Conservation (phyloP, 2,797 vertebrate species). For the Gobio occitaniae region DNA sequence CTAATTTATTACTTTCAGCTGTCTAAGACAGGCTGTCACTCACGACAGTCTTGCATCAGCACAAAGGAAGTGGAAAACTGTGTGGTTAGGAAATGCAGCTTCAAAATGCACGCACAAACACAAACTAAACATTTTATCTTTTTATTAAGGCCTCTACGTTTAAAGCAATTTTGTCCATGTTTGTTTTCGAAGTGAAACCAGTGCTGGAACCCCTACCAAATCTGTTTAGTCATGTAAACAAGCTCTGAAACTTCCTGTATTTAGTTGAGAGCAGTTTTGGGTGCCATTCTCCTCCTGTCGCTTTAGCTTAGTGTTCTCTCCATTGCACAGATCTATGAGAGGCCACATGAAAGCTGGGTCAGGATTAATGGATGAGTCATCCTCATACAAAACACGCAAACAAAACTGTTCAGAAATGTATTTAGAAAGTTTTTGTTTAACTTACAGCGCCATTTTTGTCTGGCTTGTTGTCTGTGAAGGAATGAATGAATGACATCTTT, state of each 20-base stretch:
- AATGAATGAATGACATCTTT: conserved; percentile 1
- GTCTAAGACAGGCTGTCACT: conserved; percentile 23
- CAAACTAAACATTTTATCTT: not conserved
- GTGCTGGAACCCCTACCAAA: not conserved
- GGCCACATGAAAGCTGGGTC: conserved; percentile 26
- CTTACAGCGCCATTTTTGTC: not conserved
- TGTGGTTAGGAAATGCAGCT: conserved; percentile 21
- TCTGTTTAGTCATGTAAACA: conserved; percentile 5
- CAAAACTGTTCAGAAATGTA: not conserved
- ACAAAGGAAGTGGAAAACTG: conserved; percentile 26
- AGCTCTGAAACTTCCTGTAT: not conserved
- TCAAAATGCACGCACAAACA: not conserved
- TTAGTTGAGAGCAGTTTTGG: conserved; percentile 15
- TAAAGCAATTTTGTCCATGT: not conserved
- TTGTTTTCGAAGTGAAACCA: not conserved
- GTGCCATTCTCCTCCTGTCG: conserved; percentile 4
- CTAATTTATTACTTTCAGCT: not conserved
- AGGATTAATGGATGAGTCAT: conserved; percentile 43
- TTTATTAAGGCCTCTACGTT: not conserved
- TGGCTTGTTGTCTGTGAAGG: not conserved
- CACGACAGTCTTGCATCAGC: conserved; percentile 29
- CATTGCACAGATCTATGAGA: conserved; percentile 15
- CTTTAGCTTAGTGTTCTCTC: not conserved
- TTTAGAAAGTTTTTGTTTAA: not conserved
- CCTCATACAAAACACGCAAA: not conserved